A percentile compares a stretch with the other conserved stretches of the same genome.
These are phyloP conservation scores for Argynnis bischoffii DNA, from an alignment of 2,888 invertebrate genomes.

Conservation along the genomic window DNA sequence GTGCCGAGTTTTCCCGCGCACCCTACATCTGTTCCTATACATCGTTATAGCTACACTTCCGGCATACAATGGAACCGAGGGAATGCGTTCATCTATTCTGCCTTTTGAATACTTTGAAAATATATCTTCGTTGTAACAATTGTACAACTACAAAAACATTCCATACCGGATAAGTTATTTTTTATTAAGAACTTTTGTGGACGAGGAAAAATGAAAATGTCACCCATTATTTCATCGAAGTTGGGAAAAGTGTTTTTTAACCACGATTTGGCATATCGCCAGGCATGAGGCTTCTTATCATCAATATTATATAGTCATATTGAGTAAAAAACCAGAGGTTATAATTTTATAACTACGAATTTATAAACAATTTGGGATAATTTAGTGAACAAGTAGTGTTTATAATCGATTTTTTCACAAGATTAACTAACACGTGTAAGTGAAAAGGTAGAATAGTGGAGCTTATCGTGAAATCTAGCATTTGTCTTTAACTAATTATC, in stretches of 20 bases:
- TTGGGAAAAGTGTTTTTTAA: conserved; percentile 49
- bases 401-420: too few relatives aligned
- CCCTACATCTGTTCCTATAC: conserved; percentile 66
- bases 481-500: conserved; percentile 8
- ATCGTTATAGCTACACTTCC: conserved; percentile 49
- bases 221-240: conserved; percentile 34
- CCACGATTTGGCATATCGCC: conserved; percentile 58
- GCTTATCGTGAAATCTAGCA: not conserved
- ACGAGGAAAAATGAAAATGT: conserved; percentile 36
- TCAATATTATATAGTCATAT: conserved; percentile 31
- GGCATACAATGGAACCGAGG: conserved; percentile 30
- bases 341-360: conserved; percentile 5
- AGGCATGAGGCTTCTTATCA: conserved; percentile 47
- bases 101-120: conserved; percentile 45
- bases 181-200: conserved; percentile 29
- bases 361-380: not conserved
- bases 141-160: conserved; percentile 21
- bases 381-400: not conserved
- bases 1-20: conserved; percentile 62
- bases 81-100: conserved; percentile 53
- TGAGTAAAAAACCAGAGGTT: conserved; percentile 22
- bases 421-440: not conserved
- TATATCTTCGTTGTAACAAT: conserved; percentile 34
- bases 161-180: conserved; percentile 28
- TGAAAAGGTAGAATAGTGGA: not conserved